Percentiles rank a stretch among this genome's conserved stretches.
These are phyloP conservation scores for Ellobius talpinus DNA, from an alignment of 2,113 vertebrate species.

Conservation along the genomic window DNA sequence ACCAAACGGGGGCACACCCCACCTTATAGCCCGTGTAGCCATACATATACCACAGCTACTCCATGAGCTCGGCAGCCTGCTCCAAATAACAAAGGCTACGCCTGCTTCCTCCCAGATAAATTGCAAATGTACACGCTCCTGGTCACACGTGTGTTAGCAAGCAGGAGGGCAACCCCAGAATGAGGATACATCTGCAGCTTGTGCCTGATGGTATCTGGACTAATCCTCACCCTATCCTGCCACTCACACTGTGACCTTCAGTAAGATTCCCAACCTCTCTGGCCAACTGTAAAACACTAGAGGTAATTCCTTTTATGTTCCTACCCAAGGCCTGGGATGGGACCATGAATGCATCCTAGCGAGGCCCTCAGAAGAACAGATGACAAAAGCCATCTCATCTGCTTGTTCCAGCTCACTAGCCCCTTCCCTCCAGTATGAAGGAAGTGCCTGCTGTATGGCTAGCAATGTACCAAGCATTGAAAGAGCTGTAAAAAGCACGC, in stretches of 20 bases:
- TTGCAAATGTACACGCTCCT: neutral
- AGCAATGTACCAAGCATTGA: neutral
- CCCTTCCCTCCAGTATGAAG: neutral
- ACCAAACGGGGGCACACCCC: rapidly evolving
- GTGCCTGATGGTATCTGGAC: neutral
- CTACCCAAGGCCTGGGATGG: neutral
- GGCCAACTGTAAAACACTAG: neutral
- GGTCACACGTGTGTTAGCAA: too few relatives aligned
- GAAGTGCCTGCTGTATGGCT: neutral
- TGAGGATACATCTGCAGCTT: neutral
- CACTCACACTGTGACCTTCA: neutral
- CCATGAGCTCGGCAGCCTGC: conserved; percentile 34
- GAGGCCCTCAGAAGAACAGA: neutral
- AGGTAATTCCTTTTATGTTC: neutral
- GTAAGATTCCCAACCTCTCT: conserved; percentile 39
- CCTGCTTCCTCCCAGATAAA: conserved; percentile 38
- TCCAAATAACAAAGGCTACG: neutral
- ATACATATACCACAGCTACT: neutral
- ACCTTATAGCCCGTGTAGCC: neutral
- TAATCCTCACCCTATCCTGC: neutral
- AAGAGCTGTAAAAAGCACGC: neutral
- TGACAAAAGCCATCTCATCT: neutral
- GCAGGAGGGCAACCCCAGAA: neutral
- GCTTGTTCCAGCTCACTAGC: neutral
- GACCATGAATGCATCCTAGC: neutral